Evolutionary conservation across 2,888 invertebrate species (phyloP).

Genomic region (Drosophila nr. perissopoda): DNA sequence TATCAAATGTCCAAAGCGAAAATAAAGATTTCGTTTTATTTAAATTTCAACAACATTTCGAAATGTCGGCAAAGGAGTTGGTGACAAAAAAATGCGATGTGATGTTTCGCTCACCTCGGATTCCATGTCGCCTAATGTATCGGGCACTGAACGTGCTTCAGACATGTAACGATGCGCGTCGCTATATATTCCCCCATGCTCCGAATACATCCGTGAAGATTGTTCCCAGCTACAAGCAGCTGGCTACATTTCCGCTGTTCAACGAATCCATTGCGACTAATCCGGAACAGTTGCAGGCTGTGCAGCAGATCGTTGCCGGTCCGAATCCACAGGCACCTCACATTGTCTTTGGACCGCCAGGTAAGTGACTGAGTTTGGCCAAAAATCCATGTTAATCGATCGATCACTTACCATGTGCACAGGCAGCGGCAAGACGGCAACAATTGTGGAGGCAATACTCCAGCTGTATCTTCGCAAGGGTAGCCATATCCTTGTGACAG

Average conservation of each 20-base stretch:
- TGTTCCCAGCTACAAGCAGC: background rate
- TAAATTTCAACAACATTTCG: rapidly evolving
- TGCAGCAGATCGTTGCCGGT: constrained; percentile 88
- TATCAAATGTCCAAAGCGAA: background rate
- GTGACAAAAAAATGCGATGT: constrained; percentile 20
- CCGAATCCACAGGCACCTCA: constrained; percentile 90
- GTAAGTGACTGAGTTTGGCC: constrained; percentile 83
- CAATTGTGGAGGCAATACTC: constrained; percentile 89
- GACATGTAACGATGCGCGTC: constrained; percentile 22
- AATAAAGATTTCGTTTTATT: background rate
- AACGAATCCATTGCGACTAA: constrained; percentile 86
- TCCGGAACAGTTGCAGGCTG: constrained; percentile 88
- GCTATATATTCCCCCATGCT: constrained; percentile 62
- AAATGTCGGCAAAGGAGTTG: rapidly evolving
- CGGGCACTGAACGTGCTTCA: constrained; percentile 63
- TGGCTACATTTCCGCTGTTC: constrained; percentile 33
- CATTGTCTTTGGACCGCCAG: constrained; percentile 95
- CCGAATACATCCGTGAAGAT: background rate
- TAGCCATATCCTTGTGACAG: constrained; percentile 87
- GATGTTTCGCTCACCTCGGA: constrained; percentile 62
- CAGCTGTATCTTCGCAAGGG: constrained; percentile 85
- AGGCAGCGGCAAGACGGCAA: constrained; percentile 91
- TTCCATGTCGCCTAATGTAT: constrained; percentile 64
- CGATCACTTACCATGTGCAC: background rate
- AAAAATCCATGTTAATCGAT: background rate